A percentile compares a stretch with the other conserved stretches of the same genome.
Conservation (phyloP, 1,140 invertebrate genomes). For the Drosophila kepulauana region DNA sequence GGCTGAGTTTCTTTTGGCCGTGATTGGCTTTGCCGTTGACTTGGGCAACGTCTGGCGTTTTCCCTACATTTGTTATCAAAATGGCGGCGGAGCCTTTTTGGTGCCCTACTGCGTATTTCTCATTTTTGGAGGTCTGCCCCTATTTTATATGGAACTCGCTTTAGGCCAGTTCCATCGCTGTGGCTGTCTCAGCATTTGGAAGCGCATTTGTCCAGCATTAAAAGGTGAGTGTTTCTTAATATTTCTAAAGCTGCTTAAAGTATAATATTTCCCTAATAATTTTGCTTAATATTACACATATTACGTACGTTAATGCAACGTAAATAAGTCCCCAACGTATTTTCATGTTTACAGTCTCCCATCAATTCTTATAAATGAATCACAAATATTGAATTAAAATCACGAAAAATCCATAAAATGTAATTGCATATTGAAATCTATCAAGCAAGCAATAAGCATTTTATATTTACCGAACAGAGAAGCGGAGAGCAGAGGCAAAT, state of each 20-base stretch:
- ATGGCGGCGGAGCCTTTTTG: conserved; percentile 95
- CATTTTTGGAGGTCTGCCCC: conserved; percentile 95
- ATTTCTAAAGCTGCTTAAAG: not conserved
- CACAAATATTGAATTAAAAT: conserved; percentile 71
- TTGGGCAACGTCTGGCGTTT: conserved; percentile 93
- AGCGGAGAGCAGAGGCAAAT: not conserved
- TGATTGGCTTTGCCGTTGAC: conserved; percentile 95
- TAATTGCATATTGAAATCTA: conserved; percentile 67
- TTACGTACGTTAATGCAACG: not conserved
- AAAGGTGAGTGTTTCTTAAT: conserved; percentile 90
- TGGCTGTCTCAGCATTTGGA: conserved; percentile 97
- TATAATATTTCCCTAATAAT: not conserved
- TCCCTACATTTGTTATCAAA: conserved; percentile 93
- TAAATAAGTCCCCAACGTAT: conserved; percentile 2
- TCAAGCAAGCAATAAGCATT: conserved; percentile 38
- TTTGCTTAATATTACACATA: not conserved
- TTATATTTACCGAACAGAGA: conserved; percentile 45
- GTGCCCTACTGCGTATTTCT: conserved; percentile 97
- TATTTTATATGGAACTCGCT: conserved; percentile 98
- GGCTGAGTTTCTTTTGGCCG: conserved; percentile 94
- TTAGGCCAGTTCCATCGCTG: conserved; percentile 96
- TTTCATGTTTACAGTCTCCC: not conserved
- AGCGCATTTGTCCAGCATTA: conserved; percentile 96
- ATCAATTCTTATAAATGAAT: conserved; percentile 62
- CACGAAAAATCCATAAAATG: conserved; percentile 35